Base-by-base conservation (phyloP, 2,888 invertebrate species). In the Marronus borbonicus region DNA sequence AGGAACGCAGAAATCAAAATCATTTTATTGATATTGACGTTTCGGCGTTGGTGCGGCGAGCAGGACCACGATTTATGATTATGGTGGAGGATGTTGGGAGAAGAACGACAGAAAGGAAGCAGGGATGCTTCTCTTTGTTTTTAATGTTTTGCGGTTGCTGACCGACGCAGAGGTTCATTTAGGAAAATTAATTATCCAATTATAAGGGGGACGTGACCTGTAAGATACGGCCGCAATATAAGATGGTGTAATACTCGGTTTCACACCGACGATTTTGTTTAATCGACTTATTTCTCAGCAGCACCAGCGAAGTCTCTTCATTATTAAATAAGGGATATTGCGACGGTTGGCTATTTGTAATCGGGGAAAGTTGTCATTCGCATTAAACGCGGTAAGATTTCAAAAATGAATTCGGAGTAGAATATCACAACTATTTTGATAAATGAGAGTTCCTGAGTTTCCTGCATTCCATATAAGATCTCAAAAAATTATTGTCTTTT, bases 121-220 rank as follows among this genome's bases (percentile, higher is more conserved):
- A 58, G 31, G 44, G 60, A n/a, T n/a, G 69, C 80, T 7, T 58
- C 55, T 84, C 83, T 85, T 85, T 84, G 84, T 85, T 84, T 85
- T 82, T 20, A 84, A 68, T 36, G 72, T 31, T 60, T 44, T 44
- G 44, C 24, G 82, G 81, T 82, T 81, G 81, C 80, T 82, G 83
- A 81, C 84, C 84, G 85, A 84, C 85, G 84, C 84, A 84, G 85
- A 81, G 85, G 86, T 86, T 87, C 86, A 86, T 86, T 87, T 86
- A 82, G 85, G 85, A 85, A 85, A 87, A 87, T 87, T 87, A 87
- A 87, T 87, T 87, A 86, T 86, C 86, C 87, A 87, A 87, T 87
- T 87, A 87, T 86, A 85, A 60, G 84, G 83, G 84, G 84, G 84
- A 85, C 84, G 84, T 83, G 84, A 83, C 79, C 81, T 79, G 79